Base-by-base conservation (phyloP, 2,888 invertebrate species). In the Epistrophe grossulariae region DNA sequence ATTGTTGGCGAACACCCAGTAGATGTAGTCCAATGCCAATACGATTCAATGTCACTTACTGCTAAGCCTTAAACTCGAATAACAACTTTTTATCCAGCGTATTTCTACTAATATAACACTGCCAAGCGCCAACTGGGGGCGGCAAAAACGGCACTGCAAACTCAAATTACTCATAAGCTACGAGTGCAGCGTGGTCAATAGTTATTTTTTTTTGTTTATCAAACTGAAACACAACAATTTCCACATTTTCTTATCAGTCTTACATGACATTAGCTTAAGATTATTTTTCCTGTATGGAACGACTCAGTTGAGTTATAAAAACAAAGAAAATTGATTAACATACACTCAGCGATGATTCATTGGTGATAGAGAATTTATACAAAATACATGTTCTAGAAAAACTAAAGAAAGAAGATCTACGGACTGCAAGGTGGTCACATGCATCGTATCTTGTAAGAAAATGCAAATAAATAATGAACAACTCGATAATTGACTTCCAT, bases 1-100 rank as follows among this genome's bases (percentile, higher is more conserved):
- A 40, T 28, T 70, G 6, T 70, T 55, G 70, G 70, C 70, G 28
- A 70, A 43, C 0, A 55, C 40, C 40, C 40, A 55, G 52, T 64
- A 17, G 24, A 43, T 62, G 24, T n/a, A 55, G 40, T 70, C 55
- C 70, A 70, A 70, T 70, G 70, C 28, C 70, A 70, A 70, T 55
- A 24, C 17, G 40, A 40, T 70, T 70, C 55, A 70, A 70, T 55
- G 70, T 55, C 70, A 28, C 1, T 13, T 55, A 31, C 4, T 15
- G 4, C 55, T 15, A 55, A 55, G 4, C 1, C 15, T 31, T 24
- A 38, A 70, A 70, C 19, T 19, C n/a, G 38, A 55, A 24, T 15
- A 28, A 55, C 55, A 2, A 48, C 19, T 50, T 28, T 55, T 24
- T 24, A 24, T 24, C 55, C 9, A 55, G 15, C 9, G 3, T 55